phyloP scores from a whole-genome alignment of 2,113 vertebrate genomes.

The Australoheros scitulus region DNA sequence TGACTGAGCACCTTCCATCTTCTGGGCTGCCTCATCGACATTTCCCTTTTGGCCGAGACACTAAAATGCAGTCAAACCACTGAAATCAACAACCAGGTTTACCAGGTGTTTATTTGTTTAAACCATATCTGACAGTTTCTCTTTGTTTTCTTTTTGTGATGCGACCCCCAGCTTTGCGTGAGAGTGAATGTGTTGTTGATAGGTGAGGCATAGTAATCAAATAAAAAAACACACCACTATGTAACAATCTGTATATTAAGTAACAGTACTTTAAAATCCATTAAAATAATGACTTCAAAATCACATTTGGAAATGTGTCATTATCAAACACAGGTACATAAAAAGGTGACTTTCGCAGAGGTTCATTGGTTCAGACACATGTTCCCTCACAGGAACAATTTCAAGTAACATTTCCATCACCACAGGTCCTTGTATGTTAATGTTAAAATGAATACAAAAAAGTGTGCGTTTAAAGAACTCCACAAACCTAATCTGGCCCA shows the following conservation, averaged over 20 bases:
- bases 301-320: not conserved
- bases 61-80: not conserved
- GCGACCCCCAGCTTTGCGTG: not conserved
- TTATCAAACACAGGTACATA: not conserved
- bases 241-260: not conserved
- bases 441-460: not conserved
- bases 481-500: slow-evolving; percentile 10
- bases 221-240: not conserved
- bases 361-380: not conserved
- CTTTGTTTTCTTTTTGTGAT: not conserved
- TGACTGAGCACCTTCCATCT: not conserved
- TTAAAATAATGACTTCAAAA: not conserved
- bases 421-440: not conserved
- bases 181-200: not conserved
- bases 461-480: not conserved
- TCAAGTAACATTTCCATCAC: slow-evolving; percentile 25
- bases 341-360: not conserved
- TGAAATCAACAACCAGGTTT: not conserved
- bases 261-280: not conserved
- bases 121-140: slow-evolving; percentile 11
- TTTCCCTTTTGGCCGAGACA: not conserved
- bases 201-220: not conserved
- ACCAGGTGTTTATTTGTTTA: slow-evolving; percentile 39
- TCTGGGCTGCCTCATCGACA: fast-evolving
- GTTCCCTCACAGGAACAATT: not conserved